phyloP scores from a whole-genome alignment of 1,140 invertebrate genomes.

The Carposina sasakii region DNA sequence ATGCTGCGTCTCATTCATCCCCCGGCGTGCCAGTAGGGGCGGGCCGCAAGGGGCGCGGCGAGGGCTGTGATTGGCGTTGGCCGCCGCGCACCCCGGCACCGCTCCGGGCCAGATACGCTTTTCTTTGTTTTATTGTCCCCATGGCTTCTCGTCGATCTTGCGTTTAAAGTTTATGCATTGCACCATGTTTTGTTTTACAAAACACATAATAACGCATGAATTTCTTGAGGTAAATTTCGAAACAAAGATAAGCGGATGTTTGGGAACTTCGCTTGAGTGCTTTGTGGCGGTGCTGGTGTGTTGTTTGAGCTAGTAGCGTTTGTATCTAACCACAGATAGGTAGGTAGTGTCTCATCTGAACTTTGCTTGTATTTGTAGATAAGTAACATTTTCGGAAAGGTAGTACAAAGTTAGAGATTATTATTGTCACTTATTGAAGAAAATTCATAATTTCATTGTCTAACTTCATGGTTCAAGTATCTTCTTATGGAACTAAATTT shows the following conservation, averaged over 20 bases:
- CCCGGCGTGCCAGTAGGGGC: slow-evolving; percentile 34
- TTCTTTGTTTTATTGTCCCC: slow-evolving; percentile 72
- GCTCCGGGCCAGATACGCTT: slow-evolving; percentile 56
- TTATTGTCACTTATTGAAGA: no score
- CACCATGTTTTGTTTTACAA: slow-evolving; percentile 69
- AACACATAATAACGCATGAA: slow-evolving; percentile 64
- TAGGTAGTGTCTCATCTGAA: no score
- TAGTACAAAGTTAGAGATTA: no score
- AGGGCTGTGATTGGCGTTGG: slow-evolving; percentile 40
- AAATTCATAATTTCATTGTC: no score
- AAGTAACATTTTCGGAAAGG: no score
- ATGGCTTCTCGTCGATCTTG: slow-evolving; percentile 66
- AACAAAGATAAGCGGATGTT: slow-evolving; percentile 42
- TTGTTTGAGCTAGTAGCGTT: neutral
- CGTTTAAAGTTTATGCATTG: slow-evolving; percentile 71
- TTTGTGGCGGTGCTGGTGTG: slow-evolving; percentile 24
- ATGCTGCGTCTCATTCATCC: slow-evolving; percentile 57
- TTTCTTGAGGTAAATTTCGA: slow-evolving; percentile 61
- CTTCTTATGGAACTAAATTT: no score
- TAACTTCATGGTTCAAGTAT: no score
- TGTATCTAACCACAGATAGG: no score
- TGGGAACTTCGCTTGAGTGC: slow-evolving; percentile 27
- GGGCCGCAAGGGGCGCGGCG: slow-evolving; percentile 29
- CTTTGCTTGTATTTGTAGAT: no score
- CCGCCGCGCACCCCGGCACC: slow-evolving; percentile 24